Base-by-base conservation (phyloP, 1,140 invertebrate species). In the Chironomus striatipennis region DNA sequence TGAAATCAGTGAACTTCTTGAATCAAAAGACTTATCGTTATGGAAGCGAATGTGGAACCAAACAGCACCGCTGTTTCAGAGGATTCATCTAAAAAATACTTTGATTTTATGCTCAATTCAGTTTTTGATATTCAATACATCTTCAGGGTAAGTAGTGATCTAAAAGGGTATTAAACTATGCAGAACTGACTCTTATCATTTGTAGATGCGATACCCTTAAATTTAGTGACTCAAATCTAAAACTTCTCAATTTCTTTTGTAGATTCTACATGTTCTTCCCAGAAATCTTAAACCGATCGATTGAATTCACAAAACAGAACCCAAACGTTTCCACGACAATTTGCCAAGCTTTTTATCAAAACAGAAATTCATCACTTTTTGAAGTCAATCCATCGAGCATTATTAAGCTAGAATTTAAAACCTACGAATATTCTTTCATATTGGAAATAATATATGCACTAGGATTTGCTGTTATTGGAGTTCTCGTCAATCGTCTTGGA, bases 101-200 rank as follows among this genome's bases (percentile, higher is more conserved):
- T 74, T 86, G 8, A 86, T 88, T 75, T 85, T 87, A 0, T 87
- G 86, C 76, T 78, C 83, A 3, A 83, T 84, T 0, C 86, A 87
- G 79, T 88, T 88, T 20, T 20, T 18, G 6, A 81, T 86, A 10
- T 84, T 82, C 42, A 76, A 76, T 15, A 75, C 81, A 20, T 78
- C 81, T 15, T 80, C 82, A 78, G 84, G 42, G 24, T 74, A 20
- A 73, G 42, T 21, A 9, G 7, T 75, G 7, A 57, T 6, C 65
- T 73, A 47, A n/a, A 1, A 12, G 7, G 76, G 43, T 12, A 74
- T 76, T 47, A 75, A 77, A 73, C 76, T 76, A 73, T 73, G 34
- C 12, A 76, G 24, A 34, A 34, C 24, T 34, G 24, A 34, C n/a
- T n/a, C n/a, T n/a, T n/a, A n/a, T n/a, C n/a, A n/a, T n/a, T n/a